Evolutionary conservation across 2,113 vertebrate species (phyloP), one percentile per base, ranked within the genome.

Genomic region (Acanthochromis polyacanthus): DNA sequence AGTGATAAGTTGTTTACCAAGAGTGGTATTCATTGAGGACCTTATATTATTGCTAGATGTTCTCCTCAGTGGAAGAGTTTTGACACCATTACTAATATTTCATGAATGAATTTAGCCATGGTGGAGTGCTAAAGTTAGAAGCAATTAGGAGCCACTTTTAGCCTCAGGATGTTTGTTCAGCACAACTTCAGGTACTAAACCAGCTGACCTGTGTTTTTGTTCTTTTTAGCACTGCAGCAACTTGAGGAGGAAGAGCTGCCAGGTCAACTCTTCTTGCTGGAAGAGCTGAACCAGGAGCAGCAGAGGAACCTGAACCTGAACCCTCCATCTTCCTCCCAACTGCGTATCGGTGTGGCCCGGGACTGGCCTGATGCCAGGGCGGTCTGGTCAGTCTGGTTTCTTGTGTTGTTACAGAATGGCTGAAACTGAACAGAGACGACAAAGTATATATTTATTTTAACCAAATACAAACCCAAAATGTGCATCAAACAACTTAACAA

Each of bases 311-410:
- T 92, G 36, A 50, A 80, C 46, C 60, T 86, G 60, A 78, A 82
- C 16, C 23, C 71, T 17, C 93, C 92, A 0, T 75, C 93, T 3
- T 30, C 71, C 52, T 58, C 32, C 2, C 86, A 92, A 84, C 78
- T 90, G 6, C 91, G 88, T 19, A 91, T n/a, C 0, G 94, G 94
- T 0, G 85, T 91, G 81, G 92, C 91, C 0, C 90, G 94, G 8
- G 94, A 95, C 66, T 95, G 94, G 94, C 94, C 94, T 3, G 93
- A 94, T 17, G 79, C 91, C 12, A 78, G 94, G 25, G 94, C 91
- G 0, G 74, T 92, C 28, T 95, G 94, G 94, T 95, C 58, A 87
- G 85, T 71, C 11, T 38, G 23, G 36, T 52, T 76, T 65, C 10
- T 25, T n/a, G 4, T 22, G 11, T 65, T 6, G 30, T 30, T 30